Evolutionary conservation across 2,797 vertebrate genomes (phyloP), one percentile per base, ranked within the genome.

Genomic region (Cyclopterus lumpus): DNA sequence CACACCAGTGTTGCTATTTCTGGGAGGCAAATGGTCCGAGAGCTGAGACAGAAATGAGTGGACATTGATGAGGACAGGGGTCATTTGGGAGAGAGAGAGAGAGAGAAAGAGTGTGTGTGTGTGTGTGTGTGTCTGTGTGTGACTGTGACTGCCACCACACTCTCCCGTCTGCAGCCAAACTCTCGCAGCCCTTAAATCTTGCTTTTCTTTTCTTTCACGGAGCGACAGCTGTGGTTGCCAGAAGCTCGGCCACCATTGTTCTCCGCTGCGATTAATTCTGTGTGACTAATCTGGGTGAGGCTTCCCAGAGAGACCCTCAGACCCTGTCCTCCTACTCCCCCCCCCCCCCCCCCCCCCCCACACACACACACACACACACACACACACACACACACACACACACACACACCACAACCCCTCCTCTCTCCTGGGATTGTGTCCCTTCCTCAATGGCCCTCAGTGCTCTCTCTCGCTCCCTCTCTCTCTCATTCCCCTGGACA

Each of bases 231-330:
- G 97, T 96, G 96, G 95, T 97, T 96, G 95, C 96, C 95, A 95
- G 95, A 95, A 96, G 96, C 95, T 93, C 94, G 88, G 95, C 83
- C 77, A 90, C 96, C 94, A 97, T 99, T 99, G 97, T 99, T 96
- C 94, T 93, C 85, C 66, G 88, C 94, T 95, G 94, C 95, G 95
- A 97, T 98, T 97, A 97, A 97, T 97, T 97, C 96, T 95, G 95
- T 97, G 96, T 97, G 97, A 98, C 97, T 98, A 98, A 98, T 99
- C 96, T 96, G 93, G 95, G 96, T 95, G 95, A 95, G 96, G 96
- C 95, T 98, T 97, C 96, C 96, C 97, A 97, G 96, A 97, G 96
- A 96, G 96, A 94, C 92, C 92, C 90, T 93, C 91, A 90, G 91
- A 94, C 89, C 89, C 93, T 73, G 80, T 84, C 93, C 91, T 89